phyloP scores from a whole-genome alignment of 2,113 vertebrate species.

The Anguilla japonica region DNA sequence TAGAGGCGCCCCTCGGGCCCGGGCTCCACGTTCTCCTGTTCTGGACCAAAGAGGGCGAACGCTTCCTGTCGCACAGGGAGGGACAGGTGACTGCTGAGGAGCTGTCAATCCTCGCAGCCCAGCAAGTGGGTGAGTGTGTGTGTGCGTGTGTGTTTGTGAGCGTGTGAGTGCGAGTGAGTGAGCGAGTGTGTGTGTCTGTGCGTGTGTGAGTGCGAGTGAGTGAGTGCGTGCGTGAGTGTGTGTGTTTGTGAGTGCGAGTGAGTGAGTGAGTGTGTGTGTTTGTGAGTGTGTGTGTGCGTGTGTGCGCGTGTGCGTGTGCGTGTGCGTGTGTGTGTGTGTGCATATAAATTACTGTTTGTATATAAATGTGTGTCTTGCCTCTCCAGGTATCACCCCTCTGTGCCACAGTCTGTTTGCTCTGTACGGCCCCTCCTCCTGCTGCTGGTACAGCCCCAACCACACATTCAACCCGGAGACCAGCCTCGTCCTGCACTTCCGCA shows the following conservation, averaged over 20 bases:
- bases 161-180: no score
- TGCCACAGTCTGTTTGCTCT: slow-evolving; percentile 84
- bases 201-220: background rate
- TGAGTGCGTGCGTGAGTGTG: background rate
- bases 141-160: background rate
- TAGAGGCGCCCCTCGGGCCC: slow-evolving; percentile 36
- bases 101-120: slow-evolving; percentile 76
- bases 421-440: slow-evolving; percentile 66
- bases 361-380: background rate
- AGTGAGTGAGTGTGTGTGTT: slow-evolving; percentile 22
- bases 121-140: slow-evolving; percentile 67
- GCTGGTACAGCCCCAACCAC: slow-evolving; percentile 89
- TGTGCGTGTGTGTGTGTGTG: background rate
- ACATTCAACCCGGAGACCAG: slow-evolving; percentile 59
- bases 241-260: slow-evolving; percentile 74
- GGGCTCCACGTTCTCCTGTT: slow-evolving; percentile 78
- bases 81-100: slow-evolving; percentile 75
- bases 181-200: no score
- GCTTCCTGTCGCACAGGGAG: slow-evolving; percentile 63
- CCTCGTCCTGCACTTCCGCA: slow-evolving; percentile 74
- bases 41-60: slow-evolving; percentile 72
- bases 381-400: slow-evolving; percentile 80
- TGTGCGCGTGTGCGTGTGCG: background rate
- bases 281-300: slow-evolving; percentile 62
- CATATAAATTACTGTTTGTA: background rate